Percentiles rank a stretch among this genome's conserved stretches.
Evolutionary conservation across 2,888 invertebrate species (phyloP).

Genomic region (Hyposoter didymator): DNA sequence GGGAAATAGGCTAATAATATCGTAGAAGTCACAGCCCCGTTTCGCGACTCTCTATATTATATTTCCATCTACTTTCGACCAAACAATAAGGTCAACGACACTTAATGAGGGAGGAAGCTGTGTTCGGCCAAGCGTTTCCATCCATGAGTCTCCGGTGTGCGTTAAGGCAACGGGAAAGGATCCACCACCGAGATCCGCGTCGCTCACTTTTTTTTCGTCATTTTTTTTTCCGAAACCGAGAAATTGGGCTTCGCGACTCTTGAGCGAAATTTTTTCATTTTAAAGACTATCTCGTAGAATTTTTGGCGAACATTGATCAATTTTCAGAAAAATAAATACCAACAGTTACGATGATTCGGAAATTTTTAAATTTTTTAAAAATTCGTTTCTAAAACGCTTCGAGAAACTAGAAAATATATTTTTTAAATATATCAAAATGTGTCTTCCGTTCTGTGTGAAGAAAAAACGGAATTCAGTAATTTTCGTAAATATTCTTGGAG

Average conservation of each 20-base stretch:
- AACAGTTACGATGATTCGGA: not conserved
- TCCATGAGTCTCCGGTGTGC: not conserved
- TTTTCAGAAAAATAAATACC: not conserved
- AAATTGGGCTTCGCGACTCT: too few relatives aligned
- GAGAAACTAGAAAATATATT: too few relatives aligned
- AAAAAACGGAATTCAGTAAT: too few relatives aligned
- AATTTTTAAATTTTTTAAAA: not conserved
- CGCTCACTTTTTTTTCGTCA: not conserved
- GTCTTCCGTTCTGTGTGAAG: too few relatives aligned
- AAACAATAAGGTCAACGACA: conserved; percentile 79
- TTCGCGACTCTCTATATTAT: not conserved
- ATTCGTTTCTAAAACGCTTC: not conserved
- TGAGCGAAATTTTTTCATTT: not conserved
- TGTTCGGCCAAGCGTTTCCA: conserved; percentile 75
- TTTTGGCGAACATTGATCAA: not conserved
- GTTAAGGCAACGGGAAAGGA: not conserved
- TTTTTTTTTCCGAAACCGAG: not conserved
- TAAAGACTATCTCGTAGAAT: not conserved
- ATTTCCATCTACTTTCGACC: conserved; percentile 73
- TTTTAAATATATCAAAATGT: too few relatives aligned
- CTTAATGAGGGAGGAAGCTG: conserved; percentile 79
- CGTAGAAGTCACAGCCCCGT: not conserved
- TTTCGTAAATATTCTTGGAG: too few relatives aligned
- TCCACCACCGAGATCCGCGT: too few relatives aligned
- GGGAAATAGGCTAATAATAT: conserved; percentile 42